phyloP scores from a whole-genome alignment of 2,113 vertebrate genomes.

The Epinephelus cyanopodus region DNA sequence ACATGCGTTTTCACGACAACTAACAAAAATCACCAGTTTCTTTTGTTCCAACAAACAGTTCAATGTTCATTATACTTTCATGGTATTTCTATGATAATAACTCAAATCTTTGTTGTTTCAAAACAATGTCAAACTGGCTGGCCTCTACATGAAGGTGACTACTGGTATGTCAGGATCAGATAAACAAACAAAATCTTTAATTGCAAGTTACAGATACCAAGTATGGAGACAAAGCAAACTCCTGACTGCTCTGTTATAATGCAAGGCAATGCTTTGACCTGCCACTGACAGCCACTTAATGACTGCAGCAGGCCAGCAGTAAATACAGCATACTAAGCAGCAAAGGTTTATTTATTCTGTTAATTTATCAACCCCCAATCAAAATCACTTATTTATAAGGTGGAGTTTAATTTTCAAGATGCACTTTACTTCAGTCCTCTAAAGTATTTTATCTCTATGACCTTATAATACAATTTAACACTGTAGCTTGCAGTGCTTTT shows the following conservation, averaged over 20 bases:
- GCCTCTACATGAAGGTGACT: background rate
- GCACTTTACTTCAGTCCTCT: background rate
- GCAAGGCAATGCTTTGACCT: background rate
- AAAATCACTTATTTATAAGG: background rate
- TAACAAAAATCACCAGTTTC: no score
- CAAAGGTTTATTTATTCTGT: no score
- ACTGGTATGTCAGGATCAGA: background rate
- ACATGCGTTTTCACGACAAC: no score
- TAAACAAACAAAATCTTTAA: no score
- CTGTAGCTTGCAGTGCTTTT: background rate
- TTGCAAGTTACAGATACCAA: background rate
- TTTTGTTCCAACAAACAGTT: no score
- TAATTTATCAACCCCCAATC: background rate
- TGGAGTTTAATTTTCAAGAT: background rate
- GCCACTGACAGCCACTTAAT: background rate
- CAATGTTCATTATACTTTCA: no score
- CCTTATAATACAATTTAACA: background rate
- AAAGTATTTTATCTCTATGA: background rate
- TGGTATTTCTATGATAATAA: no score
- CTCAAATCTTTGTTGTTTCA: background rate
- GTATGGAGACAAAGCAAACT: background rate
- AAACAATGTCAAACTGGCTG: background rate
- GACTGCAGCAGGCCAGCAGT: background rate
- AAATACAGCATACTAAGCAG: background rate
- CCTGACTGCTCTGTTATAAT: background rate